Evolutionary conservation across 2,888 invertebrate genomes (phyloP), one percentile per base, ranked within the genome.

Genomic region (Heliconius cydno): DNA sequence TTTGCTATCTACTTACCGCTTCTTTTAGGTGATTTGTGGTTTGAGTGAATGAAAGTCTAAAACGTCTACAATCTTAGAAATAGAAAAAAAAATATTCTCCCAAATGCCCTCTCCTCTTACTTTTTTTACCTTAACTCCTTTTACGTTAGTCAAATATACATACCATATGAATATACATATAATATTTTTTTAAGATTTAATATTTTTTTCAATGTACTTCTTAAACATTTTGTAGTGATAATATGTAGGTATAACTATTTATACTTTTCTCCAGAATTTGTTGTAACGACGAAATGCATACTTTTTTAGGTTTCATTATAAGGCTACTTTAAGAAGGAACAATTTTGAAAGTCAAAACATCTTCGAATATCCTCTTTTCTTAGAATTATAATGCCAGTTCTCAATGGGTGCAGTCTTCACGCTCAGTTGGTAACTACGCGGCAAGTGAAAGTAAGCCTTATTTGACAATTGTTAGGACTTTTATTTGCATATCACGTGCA

Each of bases 341-440:
- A 4, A 25, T 34, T 73, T 60, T 60, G 19, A 60, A 72, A 38
- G 34, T 7, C 34, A 73, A 60, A 34, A 25, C 60, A n/a, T 73
- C 6, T 60, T 60, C n/a, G 19, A 73, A 73, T 73, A 34, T 73
- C n/a, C 34, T 73, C 60, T 73, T 9, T 60, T 73, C 73, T 60
- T 38, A 73, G 60, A 73, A 60, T 25, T 57, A 73, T 73, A 73
- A 73, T 71, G 73, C 67, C 66, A 78, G 57, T 28, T 22, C 57
- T 77, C 52, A 78, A 78, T 78, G 66, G 67, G 28, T 57, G 78
- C 57, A 78, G 78, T 67, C 41, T 77, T 78, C 78, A 73, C 78
- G 78, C 78, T n/a, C 28, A 28, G 28, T 67, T 41, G 38, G 28
- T 28, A 28, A 52, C 28, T 22, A 15, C 3, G 30, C 22, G 10